Conservation (phyloP, 2,797 vertebrate genomes). For the Gobio occitaniae region DNA sequence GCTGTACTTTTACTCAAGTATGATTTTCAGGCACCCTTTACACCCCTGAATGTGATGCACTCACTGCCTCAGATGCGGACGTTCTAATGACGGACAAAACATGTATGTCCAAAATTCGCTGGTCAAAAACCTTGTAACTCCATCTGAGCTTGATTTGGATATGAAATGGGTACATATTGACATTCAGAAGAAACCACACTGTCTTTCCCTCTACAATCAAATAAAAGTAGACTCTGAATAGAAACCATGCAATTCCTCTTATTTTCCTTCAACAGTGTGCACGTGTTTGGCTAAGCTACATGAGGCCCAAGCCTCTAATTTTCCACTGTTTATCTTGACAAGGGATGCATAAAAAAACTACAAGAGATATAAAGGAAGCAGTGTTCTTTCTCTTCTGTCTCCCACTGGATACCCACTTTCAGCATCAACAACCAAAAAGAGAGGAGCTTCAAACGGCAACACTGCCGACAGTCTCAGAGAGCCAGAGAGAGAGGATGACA, state of each 20-base stretch:
- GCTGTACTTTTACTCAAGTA: too few species aligned
- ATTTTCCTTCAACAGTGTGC: neutral
- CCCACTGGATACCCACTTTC: constrained; percentile 29
- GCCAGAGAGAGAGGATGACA: neutral
- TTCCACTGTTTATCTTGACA: constrained; percentile 48
- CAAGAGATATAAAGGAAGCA: constrained; percentile 43
- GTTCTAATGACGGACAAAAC: too few species aligned
- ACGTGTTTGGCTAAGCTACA: constrained; percentile 17
- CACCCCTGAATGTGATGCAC: too few species aligned
- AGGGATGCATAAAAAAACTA: constrained; percentile 45
- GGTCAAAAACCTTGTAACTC: too few species aligned
- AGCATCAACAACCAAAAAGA: constrained; percentile 41
- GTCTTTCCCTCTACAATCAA: neutral
- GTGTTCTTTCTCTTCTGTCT: constrained; percentile 37
- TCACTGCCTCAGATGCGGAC: too few species aligned
- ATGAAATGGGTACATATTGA: neutral
- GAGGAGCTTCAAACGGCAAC: constrained; percentile 46
- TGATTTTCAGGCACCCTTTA: too few species aligned
- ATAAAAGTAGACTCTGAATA: neutral
- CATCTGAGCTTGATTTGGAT: neutral
- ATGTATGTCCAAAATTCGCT: too few species aligned
- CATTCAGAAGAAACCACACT: neutral
- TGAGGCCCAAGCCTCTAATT: constrained; percentile 29
- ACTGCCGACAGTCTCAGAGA: constrained; percentile 7
- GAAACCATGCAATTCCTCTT: constrained; percentile 7